Evolutionary conservation across 2,113 vertebrate species (phyloP), one percentile per base, ranked within the genome.

Genomic region (Todiramphus saurophagus): DNA sequence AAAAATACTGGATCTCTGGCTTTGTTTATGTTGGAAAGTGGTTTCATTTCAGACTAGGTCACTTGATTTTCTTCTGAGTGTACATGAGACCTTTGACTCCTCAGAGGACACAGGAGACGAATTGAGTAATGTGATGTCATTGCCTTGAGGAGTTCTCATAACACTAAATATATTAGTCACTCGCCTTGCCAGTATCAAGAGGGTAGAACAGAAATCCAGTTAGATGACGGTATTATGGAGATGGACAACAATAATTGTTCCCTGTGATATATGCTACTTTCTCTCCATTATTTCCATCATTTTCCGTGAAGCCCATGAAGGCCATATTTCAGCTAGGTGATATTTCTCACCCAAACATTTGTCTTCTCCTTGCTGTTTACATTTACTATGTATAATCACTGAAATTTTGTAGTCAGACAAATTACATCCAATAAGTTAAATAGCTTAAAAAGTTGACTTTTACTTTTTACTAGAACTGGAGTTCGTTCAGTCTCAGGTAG

Each of bases 41-140:
- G 55, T 96, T 93, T 93, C 76, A 63, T 93, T 98, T 98, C 93
- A 97, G 94, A 91, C 87, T 91, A 95, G 85, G 93, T 85, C 94
- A 97, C 96, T 98, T 94, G 95, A 92, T 97, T 97, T 96, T 97
- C 97, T 95, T 97, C 96, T 96, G 96, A 97, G 74, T 89, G 62
- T 96, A 93, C 84, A 89, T 0, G 60, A 96, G 91, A 97, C 97
- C 97, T 98, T 97, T 97, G 97, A 96, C 96, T 98, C 89, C 84
- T 87, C 4, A 20, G 74, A 97, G 91, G 83, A 97, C 97, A 97
- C 97, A 96, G 93, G 97, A 97, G 98, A 97, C 90, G 66, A 95
- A 96, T 94, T 97, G 95, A 96, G 97, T 90, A 96, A 95, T 83
- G 89, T 97, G 97, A 98, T 97, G 97, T 98, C 97, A 97, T 97